Conservation (phyloP, 2,113 vertebrate genomes). For the Entelurus aequoreus region DNA sequence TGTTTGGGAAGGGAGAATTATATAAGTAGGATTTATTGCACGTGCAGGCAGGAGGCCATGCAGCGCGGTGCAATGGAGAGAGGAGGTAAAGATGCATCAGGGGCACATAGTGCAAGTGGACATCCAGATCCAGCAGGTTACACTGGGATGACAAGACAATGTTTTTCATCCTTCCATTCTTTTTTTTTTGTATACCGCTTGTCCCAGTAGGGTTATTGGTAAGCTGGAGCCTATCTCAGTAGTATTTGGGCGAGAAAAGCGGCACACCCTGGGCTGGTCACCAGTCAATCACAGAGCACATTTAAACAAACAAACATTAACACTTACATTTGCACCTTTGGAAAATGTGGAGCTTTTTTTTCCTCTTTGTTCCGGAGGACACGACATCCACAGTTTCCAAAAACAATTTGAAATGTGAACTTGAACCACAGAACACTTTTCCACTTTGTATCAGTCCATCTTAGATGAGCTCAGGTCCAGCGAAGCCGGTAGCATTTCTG, state of each 20-base stretch:
- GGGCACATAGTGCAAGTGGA: no score
- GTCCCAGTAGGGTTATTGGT: no score
- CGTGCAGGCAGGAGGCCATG: neutral
- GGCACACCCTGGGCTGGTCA: neutral
- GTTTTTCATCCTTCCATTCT: neutral
- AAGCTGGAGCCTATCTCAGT: no score
- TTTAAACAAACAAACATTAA: neutral
- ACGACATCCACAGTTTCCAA: no score
- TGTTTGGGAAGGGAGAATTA: constrained; percentile 3
- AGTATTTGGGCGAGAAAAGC: neutral
- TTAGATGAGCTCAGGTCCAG: no score
- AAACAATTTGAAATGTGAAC: no score
- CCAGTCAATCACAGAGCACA: neutral
- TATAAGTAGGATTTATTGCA: neutral
- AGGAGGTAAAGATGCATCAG: neutral
- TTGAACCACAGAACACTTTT: no score
- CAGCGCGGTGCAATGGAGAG: neutral
- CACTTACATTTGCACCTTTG: no score
- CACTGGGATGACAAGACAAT: neutral
- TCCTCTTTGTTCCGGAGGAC: no score
- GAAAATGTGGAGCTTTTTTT: no score
- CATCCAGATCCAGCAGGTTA: neutral
- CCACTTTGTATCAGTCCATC: no score
- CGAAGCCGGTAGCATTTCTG: no score
- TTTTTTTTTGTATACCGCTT: neutral